Percentiles rank a stretch among this genome's conserved stretches.
Evolutionary conservation across 2,888 invertebrate genomes (phyloP).

Genomic region (Coelopa pilipes): DNA sequence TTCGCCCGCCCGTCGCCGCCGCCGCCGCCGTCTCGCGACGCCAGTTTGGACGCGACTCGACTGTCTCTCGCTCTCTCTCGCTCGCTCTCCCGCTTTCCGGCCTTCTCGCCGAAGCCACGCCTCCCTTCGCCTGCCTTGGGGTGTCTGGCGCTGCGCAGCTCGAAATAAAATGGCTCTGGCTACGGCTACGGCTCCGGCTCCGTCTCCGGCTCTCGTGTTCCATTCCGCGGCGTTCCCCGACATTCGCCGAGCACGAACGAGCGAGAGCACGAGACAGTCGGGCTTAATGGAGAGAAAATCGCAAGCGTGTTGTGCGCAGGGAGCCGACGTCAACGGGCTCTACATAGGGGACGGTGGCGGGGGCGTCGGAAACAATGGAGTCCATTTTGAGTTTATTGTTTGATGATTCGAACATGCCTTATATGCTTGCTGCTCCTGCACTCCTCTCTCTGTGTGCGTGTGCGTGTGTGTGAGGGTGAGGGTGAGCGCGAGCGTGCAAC

Average conservation of each 20-base stretch:
- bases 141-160: not conserved
- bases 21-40: not conserved
- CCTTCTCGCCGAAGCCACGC: slow-evolving; percentile 15
- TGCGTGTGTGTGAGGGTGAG: slow-evolving; percentile 17
- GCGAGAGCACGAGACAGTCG: too few relatives aligned
- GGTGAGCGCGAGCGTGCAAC: slow-evolving; percentile 18
- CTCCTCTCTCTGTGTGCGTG: too few relatives aligned
- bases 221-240: slow-evolving; percentile 17
- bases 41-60: not conserved
- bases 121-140: not conserved
- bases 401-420: slow-evolving; percentile 67
- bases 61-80: too few relatives aligned
- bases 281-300: slow-evolving; percentile 12
- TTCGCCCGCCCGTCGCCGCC: too few relatives aligned
- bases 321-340: not conserved
- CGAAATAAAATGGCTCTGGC: slow-evolving; percentile 27
- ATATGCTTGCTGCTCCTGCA: slow-evolving; percentile 42
- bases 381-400: slow-evolving; percentile 68
- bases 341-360: slow-evolving; percentile 45
- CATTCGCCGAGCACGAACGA: too few relatives aligned
- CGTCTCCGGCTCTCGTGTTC: not conserved
- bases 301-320: slow-evolving; percentile 25
- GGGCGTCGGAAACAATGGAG: slow-evolving; percentile 60
- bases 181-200: too few relatives aligned
- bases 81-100: slow-evolving; percentile 3